phyloP scores from a whole-genome alignment of 1,140 invertebrate species.

The Achroia grisella region DNA sequence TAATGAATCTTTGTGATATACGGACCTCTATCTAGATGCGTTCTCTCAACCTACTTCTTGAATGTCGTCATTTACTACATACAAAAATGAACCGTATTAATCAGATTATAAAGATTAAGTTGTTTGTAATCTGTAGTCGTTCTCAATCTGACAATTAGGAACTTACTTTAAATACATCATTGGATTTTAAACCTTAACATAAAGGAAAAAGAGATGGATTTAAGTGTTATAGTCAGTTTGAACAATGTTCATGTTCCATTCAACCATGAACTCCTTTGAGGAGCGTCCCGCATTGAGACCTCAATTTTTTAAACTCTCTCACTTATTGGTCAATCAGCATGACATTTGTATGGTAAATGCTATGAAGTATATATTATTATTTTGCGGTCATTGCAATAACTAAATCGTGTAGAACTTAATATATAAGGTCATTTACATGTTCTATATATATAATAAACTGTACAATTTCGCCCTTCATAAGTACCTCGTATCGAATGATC shows the following conservation, averaged over 20 bases:
- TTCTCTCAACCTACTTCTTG: conserved; percentile 68
- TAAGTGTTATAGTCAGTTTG: conserved; percentile 22
- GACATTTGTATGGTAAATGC: conserved; percentile 55
- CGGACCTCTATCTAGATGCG: conserved; percentile 55
- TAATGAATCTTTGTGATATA: conserved; percentile 65
- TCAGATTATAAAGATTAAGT: conserved; percentile 45
- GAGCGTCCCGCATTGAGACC: conserved; percentile 68
- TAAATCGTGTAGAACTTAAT: conserved; percentile 8
- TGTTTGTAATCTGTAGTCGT: conserved; percentile 34
- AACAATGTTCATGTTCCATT: conserved; percentile 64
- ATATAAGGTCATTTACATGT: neutral
- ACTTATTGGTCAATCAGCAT: conserved; percentile 68
- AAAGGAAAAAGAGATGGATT: conserved; percentile 30
- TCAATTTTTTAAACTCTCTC: conserved; percentile 71
- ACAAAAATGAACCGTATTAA: conserved; percentile 45
- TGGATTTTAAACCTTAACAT: conserved; percentile 41
- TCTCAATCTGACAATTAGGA: conserved; percentile 67
- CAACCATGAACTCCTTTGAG: conserved; percentile 71
- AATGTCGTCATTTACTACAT: conserved; percentile 36
- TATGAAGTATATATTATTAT: conserved; percentile 27
- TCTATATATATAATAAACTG: neutral
- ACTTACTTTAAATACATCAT: conserved; percentile 31
- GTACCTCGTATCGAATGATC: conserved; percentile 9
- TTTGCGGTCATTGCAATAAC: conserved; percentile 23
- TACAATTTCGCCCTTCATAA: neutral